phyloP scores from a whole-genome alignment of 1,140 invertebrate species.

The Drosophila nannoptera region DNA sequence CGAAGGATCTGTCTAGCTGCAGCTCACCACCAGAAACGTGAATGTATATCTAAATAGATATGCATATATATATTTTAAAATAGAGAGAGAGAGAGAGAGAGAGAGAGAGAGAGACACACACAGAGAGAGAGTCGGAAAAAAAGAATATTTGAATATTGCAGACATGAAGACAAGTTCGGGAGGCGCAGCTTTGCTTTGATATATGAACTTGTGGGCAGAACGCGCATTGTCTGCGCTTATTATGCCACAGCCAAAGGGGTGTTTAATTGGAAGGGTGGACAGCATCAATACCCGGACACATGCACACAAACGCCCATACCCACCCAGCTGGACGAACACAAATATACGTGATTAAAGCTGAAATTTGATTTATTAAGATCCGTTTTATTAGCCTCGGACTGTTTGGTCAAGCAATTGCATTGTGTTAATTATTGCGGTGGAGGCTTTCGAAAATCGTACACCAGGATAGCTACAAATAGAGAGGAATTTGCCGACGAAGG shows the following conservation, averaged over 20 bases:
- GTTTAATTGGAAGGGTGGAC: neutral
- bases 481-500: neutral
- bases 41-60: constrained; percentile 22
- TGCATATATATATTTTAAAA: neutral
- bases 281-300: neutral
- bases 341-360: constrained; percentile 27
- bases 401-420: constrained; percentile 5
- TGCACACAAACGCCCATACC: neutral
- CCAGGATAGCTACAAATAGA: neutral
- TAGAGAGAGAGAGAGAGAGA: neutral
- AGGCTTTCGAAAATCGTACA: neutral
- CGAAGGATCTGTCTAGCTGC: constrained; percentile 55
- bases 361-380: constrained; percentile 65
- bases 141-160: constrained; percentile 56
- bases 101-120: constrained; percentile 20
- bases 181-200: constrained; percentile 45
- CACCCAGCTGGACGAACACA: neutral
- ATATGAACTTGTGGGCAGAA: constrained; percentile 70
- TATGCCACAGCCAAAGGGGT: constrained; percentile 21
- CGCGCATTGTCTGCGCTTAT: constrained; percentile 69
- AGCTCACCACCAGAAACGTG: constrained; percentile 3
- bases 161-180: constrained; percentile 35
- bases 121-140: neutral
- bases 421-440: constrained; percentile 1
- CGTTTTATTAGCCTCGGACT: constrained; percentile 47